Evolutionary conservation across 2,888 invertebrate genomes (phyloP).

Genomic region (Cerceris ruficornis): DNA sequence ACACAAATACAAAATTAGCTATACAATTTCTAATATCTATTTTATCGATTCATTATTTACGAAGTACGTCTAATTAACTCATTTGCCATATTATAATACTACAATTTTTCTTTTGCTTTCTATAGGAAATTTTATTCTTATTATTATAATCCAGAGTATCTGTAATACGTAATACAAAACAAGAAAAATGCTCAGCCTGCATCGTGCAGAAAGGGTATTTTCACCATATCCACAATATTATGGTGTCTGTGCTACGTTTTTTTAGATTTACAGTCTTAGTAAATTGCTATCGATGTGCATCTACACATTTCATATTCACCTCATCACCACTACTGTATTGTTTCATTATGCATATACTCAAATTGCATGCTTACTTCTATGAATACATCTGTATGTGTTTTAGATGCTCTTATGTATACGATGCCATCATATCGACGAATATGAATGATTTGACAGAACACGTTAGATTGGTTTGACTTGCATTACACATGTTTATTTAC

Average conservation of each 20-base stretch:
- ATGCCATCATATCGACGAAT: constrained; percentile 53
- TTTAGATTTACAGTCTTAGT: constrained; percentile 75
- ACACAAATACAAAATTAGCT: constrained; percentile 77
- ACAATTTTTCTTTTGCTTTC: constrained; percentile 45
- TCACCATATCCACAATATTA: constrained; percentile 56
- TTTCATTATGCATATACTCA: constrained; percentile 74
- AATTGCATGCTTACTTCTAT: constrained; percentile 74
- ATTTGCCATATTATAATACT: constrained; percentile 52
- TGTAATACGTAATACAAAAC: constrained; percentile 61
- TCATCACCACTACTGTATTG: constrained; percentile 75
- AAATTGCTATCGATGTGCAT: constrained; percentile 74
- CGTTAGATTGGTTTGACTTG: constrained; percentile 74
- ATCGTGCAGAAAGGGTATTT: constrained; percentile 52
- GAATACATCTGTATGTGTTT: constrained; percentile 72
- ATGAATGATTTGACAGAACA: constrained; percentile 75
- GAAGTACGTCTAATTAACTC: constrained; percentile 49
- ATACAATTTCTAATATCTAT: constrained; percentile 73
- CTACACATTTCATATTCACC: constrained; percentile 65
- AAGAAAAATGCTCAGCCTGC: constrained; percentile 71
- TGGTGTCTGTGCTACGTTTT: constrained; percentile 58
- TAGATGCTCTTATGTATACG: constrained; percentile 60
- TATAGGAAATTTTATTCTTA: constrained; percentile 65
- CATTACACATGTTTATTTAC: constrained; percentile 76
- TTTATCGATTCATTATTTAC: constrained; percentile 56
- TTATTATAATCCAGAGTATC: constrained; percentile 57